A percentile compares a stretch with the other conserved stretches of the same genome.
Evolutionary conservation across 2,797 vertebrate genomes (phyloP).

Genomic region (Champsocephalus esox): DNA sequence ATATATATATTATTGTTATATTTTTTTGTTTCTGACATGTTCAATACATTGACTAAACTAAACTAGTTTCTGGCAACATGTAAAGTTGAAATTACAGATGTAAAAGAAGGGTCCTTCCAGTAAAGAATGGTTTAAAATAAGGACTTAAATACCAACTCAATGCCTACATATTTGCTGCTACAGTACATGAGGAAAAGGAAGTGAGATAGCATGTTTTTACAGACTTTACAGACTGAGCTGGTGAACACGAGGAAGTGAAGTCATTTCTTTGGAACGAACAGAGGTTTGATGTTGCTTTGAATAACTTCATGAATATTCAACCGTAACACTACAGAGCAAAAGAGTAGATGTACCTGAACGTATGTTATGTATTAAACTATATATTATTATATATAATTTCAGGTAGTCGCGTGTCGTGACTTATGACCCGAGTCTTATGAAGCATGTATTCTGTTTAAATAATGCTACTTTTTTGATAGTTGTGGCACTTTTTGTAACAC

Average conservation of each 20-base stretch:
- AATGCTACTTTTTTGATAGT: background rate
- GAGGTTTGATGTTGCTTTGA: constrained; percentile 35
- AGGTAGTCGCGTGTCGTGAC: background rate
- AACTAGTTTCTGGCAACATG: background rate
- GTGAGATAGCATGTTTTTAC: background rate
- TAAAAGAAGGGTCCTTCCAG: background rate
- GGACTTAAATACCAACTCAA: no score
- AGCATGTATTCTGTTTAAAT: background rate
- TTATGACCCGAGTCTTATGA: background rate
- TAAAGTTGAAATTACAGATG: constrained; percentile 6
- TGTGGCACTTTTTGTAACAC: background rate
- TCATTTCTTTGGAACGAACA: background rate
- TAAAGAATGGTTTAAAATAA: background rate
- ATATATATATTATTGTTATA: no score
- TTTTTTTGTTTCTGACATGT: no score
- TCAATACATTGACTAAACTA: no score
- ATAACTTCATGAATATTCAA: constrained; percentile 56
- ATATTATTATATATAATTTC: background rate
- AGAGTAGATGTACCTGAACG: constrained; percentile 10
- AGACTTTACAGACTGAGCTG: constrained; percentile 26
- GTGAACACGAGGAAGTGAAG: constrained; percentile 20
- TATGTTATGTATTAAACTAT: constrained; percentile 2
- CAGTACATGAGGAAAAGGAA: no score
- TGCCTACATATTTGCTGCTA: no score
- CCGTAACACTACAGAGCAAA: constrained; percentile 15